Evolutionary conservation across 2,113 vertebrate species (phyloP).

Genomic region (Mus spicilegus): DNA sequence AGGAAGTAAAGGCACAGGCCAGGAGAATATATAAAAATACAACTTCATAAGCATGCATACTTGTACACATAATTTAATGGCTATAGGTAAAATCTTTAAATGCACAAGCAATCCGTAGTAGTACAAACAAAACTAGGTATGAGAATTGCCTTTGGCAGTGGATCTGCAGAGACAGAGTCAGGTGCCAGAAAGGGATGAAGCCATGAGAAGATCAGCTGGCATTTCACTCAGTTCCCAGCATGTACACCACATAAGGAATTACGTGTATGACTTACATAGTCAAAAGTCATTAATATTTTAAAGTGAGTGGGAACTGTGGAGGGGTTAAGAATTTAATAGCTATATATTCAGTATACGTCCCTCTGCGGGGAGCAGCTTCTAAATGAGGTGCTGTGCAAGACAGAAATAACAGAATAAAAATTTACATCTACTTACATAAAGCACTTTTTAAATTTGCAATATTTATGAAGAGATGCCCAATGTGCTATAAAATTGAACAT

Average conservation of each 20-base stretch:
- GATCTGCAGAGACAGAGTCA: not conserved
- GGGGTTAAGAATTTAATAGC: constrained; percentile 53
- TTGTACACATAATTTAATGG: constrained; percentile 18
- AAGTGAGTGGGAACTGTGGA: constrained; percentile 39
- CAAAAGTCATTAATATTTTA: constrained; percentile 62
- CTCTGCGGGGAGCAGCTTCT: constrained; percentile 44
- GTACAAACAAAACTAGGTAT: constrained; percentile 19
- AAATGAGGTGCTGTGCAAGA: constrained; percentile 49
- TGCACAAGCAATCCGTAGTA: not conserved
- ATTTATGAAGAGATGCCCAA: constrained; percentile 64
- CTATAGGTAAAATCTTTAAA: not conserved
- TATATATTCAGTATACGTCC: constrained; percentile 32
- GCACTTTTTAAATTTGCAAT: not conserved
- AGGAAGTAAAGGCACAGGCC: not conserved
- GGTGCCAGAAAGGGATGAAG: not conserved
- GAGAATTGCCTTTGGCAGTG: not conserved
- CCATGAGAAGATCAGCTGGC: not conserved
- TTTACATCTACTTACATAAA: constrained; percentile 68
- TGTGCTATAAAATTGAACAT: constrained; percentile 42
- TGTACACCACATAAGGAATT: constrained; percentile 44
- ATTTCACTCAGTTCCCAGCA: constrained; percentile 2
- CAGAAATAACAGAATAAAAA: constrained; percentile 25
- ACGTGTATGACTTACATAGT: constrained; percentile 39
- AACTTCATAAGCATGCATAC: not conserved
- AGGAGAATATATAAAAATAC: not conserved